Conservation (phyloP, 2,113 vertebrate genomes). For the Illadopsis cleaveri region DNA sequence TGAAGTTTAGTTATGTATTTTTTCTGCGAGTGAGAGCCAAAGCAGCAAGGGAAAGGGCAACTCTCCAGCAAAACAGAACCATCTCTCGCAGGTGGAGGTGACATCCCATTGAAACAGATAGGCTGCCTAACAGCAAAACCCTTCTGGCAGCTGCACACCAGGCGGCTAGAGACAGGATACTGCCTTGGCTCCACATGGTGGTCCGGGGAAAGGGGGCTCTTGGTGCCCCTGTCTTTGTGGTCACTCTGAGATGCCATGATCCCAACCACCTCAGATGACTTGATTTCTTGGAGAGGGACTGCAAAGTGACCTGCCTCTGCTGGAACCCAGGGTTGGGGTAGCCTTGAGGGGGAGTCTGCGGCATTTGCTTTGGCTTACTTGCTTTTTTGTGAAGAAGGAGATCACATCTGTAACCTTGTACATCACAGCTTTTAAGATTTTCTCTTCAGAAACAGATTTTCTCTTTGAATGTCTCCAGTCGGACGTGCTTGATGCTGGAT, state of each 20-base stretch:
- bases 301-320: not conserved
- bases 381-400: not conserved
- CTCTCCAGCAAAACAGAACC: not conserved
- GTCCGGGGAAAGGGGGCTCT: not conserved
- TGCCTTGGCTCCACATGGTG: not conserved
- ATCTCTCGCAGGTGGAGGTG: accelerated
- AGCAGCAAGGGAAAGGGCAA: not conserved
- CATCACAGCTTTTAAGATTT: not conserved
- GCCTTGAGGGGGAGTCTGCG: accelerated
- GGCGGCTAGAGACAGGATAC: accelerated
- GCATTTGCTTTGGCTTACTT: not conserved
- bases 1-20: not conserved
- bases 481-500: not conserved
- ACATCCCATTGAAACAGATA: not conserved
- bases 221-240: accelerated
- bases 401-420: accelerated
- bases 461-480: not conserved
- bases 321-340: not conserved
- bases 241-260: not conserved
- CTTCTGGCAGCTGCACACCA: accelerated
- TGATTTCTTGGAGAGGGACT: not conserved
- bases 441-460: not conserved
- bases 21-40: not conserved
- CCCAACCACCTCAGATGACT: accelerated
- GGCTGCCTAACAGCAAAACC: accelerated